Evolutionary conservation across 2,113 vertebrate genomes (phyloP), one percentile per base, ranked within the genome.

Genomic region (Tamias sibiricus): DNA sequence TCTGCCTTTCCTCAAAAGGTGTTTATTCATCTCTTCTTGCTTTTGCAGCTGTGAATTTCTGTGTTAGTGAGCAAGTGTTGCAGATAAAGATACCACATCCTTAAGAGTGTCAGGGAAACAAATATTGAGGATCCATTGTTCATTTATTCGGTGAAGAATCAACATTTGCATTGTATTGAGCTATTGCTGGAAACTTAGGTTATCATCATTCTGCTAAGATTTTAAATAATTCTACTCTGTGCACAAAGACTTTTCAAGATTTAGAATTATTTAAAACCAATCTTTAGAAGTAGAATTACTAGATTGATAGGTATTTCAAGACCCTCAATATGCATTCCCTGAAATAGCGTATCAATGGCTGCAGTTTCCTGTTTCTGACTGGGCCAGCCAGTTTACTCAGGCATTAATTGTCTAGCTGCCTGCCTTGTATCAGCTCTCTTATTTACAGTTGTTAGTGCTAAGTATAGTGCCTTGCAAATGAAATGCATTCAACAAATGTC

Each of bases 401-500:
- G 13, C 62, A 62, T 94, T 86, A 87, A 74, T 87, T 94, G 76
- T 74, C 47, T 20, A 87, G n/a, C n/a, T 72, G 64, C 40, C 57
- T 74, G 37, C 54, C 20, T 86, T 71, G 12, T 26, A 66, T 80
- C 37, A 62, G 20, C 49, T 84, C 30, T 47, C 35, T 54, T 72
- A 77, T 75, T 87, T 93, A 82, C 16, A 89, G 26, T 66, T 79
- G 42, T 86, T 92, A 91, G 20, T 72, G 44, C 71, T 88, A 74
- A 93, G 44, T 24, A 59, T 10, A 82, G 71, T 49, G 54, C 35
- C 59, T 85, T 64, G 40, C 8, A 72, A 68, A 69, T 88, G 80
- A 95, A 81, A 85, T 72, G 57, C 47, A 74, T 69, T 85, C 80
- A 90, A 74, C 17, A 87, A 93, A 64, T 62, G 28, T 49, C 90